Percentiles rank a stretch among this genome's conserved stretches.
Evolutionary conservation across 2,113 vertebrate genomes (phyloP).

Genomic region (Arizona elegans): DNA sequence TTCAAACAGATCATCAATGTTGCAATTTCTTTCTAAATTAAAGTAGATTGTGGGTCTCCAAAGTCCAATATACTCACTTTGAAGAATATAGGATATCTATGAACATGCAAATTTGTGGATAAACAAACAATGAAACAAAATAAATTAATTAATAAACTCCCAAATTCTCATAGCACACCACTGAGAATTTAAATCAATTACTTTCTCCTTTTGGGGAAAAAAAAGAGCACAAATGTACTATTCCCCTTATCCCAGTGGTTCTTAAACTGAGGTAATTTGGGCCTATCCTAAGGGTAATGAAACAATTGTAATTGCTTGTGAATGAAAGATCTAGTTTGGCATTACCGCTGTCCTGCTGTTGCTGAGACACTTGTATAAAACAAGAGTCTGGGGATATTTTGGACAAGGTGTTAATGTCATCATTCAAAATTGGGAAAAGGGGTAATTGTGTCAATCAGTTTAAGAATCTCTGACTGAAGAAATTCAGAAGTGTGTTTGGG

Average conservation of each 20-base stretch:
- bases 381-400: background rate
- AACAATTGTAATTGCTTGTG: background rate
- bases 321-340: background rate
- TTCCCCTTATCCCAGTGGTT: background rate
- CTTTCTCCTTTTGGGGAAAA: background rate
- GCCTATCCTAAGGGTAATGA: background rate
- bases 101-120: background rate
- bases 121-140: background rate
- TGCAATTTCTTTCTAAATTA: background rate
- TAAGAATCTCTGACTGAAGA: background rate
- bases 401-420: background rate
- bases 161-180: background rate
- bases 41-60: background rate
- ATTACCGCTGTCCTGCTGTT: background rate
- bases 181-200: background rate
- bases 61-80: background rate
- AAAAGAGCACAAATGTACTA: background rate
- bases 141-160: background rate
- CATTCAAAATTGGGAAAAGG: background rate
- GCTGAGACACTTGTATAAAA: background rate
- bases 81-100: background rate
- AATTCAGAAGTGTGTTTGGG: background rate
- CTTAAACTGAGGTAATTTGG: background rate
- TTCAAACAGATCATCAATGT: background rate
- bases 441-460: background rate